Evolutionary conservation across 1,140 invertebrate species (phyloP).

Genomic region (Drosophila serrata): DNA sequence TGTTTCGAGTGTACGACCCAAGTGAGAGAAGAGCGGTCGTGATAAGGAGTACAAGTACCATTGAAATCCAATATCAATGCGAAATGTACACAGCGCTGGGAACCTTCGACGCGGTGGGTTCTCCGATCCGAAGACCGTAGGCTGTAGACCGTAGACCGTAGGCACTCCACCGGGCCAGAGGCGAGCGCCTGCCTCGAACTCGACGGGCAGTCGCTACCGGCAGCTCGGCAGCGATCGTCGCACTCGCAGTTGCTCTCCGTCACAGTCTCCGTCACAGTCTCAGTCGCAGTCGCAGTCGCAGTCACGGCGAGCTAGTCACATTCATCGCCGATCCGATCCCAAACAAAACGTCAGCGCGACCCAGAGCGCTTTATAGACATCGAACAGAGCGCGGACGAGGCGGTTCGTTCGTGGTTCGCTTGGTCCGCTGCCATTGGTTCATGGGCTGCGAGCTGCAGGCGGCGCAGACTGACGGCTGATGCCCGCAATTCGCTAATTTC

Average conservation of each 20-base stretch:
- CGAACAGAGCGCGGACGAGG: constrained; percentile 55
- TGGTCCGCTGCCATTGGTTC: constrained; percentile 32
- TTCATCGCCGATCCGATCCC: constrained; percentile 52
- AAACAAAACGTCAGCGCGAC: constrained; percentile 69
- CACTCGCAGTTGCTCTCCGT: constrained; percentile 34
- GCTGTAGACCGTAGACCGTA: constrained; percentile 23
- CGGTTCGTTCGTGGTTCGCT: constrained; percentile 56
- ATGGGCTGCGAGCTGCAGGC: constrained; percentile 26
- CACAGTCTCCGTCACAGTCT: no score
- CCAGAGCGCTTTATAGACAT: constrained; percentile 61
- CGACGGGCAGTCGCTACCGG: constrained; percentile 40
- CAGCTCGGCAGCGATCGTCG: constrained; percentile 54
- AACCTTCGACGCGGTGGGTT: constrained; percentile 54
- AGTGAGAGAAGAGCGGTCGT: constrained; percentile 23
- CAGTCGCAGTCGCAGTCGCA: constrained; percentile 30
- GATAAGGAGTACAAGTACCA: constrained; percentile 39
- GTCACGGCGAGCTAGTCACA: constrained; percentile 29
- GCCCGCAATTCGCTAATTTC: constrained; percentile 8
- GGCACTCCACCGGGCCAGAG: constrained; percentile 22
- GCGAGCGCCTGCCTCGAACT: constrained; percentile 20
- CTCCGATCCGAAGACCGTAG: constrained; percentile 36
- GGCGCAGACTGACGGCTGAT: constrained; percentile 34
- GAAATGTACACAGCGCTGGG: constrained; percentile 49
- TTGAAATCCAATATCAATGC: constrained; percentile 80
- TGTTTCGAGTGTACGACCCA: constrained; percentile 12